phyloP scores from a whole-genome alignment of 2,113 vertebrate species.

The Misgurnus anguillicaudatus region DNA sequence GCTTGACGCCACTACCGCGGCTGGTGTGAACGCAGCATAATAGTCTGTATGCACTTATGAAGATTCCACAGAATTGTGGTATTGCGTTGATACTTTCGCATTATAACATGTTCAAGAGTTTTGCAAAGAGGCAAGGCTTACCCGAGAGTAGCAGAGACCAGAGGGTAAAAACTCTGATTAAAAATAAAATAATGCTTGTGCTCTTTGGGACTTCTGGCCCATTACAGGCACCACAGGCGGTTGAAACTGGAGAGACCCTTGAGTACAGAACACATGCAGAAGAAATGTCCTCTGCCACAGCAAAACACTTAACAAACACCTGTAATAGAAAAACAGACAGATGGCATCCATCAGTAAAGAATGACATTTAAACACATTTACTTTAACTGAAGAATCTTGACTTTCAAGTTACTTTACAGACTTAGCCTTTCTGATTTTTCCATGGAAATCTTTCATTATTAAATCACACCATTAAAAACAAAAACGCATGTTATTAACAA shows the following conservation, averaged over 20 bases:
- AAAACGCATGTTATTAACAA: background rate
- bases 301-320: conserved; percentile 65
- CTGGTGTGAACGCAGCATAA: no score
- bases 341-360: background rate
- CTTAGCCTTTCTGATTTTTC: no score
- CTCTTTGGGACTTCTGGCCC: conserved; percentile 87
- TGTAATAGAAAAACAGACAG: conserved; percentile 49
- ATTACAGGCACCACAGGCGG: conserved; percentile 87
- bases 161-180: conserved; percentile 77
- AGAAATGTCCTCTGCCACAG: conserved; percentile 47
- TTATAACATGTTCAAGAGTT: no score
- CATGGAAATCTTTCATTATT: background rate
- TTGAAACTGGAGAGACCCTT: conserved; percentile 66
- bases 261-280: conserved; percentile 64
- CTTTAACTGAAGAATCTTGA: background rate
- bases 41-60: no score
- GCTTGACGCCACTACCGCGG: no score
- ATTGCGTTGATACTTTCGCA: no score
- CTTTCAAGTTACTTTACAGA: no score
- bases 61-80: no score
- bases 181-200: conserved; percentile 81
- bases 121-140: conserved; percentile 41
- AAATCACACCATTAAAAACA: background rate
- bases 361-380: background rate
- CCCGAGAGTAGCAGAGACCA: conserved; percentile 79